phyloP scores from a whole-genome alignment of 1,140 invertebrate genomes.

The Chironomus tepperi region DNA sequence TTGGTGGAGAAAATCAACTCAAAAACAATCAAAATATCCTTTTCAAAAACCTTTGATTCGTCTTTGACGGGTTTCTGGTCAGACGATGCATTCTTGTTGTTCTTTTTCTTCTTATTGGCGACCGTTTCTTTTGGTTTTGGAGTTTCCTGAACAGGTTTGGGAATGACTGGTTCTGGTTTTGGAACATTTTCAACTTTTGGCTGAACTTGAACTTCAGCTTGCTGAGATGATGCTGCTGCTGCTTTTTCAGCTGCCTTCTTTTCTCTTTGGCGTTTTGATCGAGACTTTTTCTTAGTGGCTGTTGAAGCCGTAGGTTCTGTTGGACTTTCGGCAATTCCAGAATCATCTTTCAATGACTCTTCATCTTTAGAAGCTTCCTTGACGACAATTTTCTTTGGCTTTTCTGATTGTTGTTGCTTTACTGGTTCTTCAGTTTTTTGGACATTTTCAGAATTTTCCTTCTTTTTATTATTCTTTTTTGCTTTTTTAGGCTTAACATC shows the following conservation, averaged over 20 bases:
- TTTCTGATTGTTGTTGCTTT: background rate
- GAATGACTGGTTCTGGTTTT: background rate
- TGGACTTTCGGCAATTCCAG: background rate
- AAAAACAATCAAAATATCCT: background rate
- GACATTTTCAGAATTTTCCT: background rate
- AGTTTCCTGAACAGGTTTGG: background rate
- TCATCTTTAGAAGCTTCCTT: slow-evolving; percentile 16
- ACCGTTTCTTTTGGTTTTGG: background rate
- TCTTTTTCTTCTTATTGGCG: background rate
- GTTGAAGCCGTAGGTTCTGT: background rate
- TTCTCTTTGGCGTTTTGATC: background rate
- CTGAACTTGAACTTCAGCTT: background rate
- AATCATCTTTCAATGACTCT: background rate
- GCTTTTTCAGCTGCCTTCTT: background rate
- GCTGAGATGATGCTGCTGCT: background rate
- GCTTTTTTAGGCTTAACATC: slow-evolving; percentile 19
- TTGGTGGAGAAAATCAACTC: background rate
- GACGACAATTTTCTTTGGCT: background rate
- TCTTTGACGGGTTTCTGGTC: background rate
- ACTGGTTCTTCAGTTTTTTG: background rate
- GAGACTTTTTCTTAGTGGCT: background rate
- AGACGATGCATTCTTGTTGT: background rate
- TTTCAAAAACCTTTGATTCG: background rate
- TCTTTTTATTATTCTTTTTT: slow-evolving; percentile 27
- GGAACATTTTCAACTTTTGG: background rate